These are phyloP conservation scores for Epicauta chinensis DNA, from an alignment of 1,140 invertebrate genomes.

Conservation along the genomic window DNA sequence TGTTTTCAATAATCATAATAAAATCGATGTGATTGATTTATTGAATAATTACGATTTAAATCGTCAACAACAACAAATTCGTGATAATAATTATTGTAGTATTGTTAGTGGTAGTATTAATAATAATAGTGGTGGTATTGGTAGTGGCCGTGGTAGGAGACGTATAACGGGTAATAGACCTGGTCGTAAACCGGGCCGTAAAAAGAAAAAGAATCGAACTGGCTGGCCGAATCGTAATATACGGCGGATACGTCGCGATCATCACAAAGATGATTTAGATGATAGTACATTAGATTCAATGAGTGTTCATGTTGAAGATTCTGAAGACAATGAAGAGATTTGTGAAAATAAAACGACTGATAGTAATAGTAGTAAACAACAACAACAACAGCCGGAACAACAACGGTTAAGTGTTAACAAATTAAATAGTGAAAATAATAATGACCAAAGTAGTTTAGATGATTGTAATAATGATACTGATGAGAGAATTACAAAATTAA, in stretches of 20 bases:
- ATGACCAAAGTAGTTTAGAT: constrained; percentile 10
- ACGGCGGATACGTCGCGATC: constrained; percentile 12
- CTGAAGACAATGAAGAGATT: constrained; percentile 20
- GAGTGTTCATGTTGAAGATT: constrained; percentile 19
- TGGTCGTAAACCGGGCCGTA: constrained; percentile 28
- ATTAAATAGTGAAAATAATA: constrained; percentile 14
- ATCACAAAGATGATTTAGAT: constrained; percentile 21
- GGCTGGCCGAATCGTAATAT: constrained; percentile 56
- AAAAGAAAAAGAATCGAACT: constrained; percentile 48
- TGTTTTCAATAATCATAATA: no score
- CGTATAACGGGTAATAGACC: constrained; percentile 3
- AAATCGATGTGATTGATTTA: no score
- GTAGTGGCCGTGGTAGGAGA: constrained; percentile 5
- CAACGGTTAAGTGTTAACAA: constrained; percentile 4
- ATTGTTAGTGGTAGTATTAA: not conserved
- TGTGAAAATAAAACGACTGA: constrained; percentile 26
- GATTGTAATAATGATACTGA: constrained; percentile 10
- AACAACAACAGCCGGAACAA: no score
- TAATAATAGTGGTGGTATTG: not conserved
- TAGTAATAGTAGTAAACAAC: constrained; percentile 21
- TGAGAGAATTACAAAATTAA: constrained; percentile 19
- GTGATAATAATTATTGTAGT: not conserved
- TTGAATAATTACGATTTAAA: no score
- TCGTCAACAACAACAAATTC: not conserved
- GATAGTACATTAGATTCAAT: constrained; percentile 19